Percentiles rank a stretch among this genome's conserved stretches.
phyloP scores from a whole-genome alignment of 2,113 vertebrate species.

The Arizona elegans region DNA sequence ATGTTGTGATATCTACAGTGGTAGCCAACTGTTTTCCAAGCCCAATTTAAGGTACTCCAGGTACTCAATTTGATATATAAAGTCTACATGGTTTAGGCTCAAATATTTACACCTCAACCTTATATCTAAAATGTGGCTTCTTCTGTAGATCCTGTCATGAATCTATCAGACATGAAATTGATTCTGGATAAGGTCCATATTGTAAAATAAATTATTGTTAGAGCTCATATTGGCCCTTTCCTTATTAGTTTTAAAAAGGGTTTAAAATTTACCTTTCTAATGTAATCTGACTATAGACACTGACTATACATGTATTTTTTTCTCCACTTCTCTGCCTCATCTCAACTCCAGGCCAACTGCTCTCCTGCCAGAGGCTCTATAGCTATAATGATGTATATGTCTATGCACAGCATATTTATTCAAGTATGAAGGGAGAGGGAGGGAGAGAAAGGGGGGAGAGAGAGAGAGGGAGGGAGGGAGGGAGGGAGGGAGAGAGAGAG shows the following conservation, averaged over 20 bases:
- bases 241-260: background rate
- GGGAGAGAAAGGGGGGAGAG: rapidly evolving
- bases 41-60: background rate
- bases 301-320: background rate
- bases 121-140: background rate
- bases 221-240: background rate
- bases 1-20: background rate
- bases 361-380: background rate
- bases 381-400: too few relatives aligned
- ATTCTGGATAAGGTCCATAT: background rate
- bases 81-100: background rate
- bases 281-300: background rate
- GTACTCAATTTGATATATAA: background rate
- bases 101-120: background rate
- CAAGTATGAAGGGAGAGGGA: too few relatives aligned
- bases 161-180: background rate
- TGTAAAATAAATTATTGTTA: background rate
- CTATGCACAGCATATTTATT: too few relatives aligned
- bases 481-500: too few relatives aligned
- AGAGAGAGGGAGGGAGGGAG: too few relatives aligned
- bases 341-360: background rate
- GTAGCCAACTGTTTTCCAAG: background rate
- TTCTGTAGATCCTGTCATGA: background rate
- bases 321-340: background rate
- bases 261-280: background rate